Evolutionary conservation across 2,888 invertebrate species (phyloP), one percentile per base, ranked within the genome.

Genomic region (Protodeltote pygarga): DNA sequence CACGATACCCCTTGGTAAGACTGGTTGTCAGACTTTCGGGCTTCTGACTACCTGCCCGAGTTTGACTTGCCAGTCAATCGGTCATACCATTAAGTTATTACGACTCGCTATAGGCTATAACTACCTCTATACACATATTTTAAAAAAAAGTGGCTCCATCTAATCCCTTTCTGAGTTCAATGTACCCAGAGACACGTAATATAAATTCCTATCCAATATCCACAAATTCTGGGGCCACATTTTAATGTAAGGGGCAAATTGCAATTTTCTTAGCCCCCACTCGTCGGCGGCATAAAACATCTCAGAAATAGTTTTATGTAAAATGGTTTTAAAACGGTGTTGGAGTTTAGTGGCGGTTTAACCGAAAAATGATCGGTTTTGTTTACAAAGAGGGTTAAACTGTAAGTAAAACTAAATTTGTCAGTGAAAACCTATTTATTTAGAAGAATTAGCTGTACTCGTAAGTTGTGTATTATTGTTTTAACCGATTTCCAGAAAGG

Each of bases 141-240:
- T 6, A 3, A 13, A 33, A 50, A 41, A 29, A 5, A 14, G 5
- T 6, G 41, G 3, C 37, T 38, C 27, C 40, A 16, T 27, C 45
- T 58, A 41, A 58, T 38, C 40, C 13, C 23, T 39, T 21, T 8
- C 14, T 10, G 19, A 5, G 9, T 19, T 23, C 16, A 46, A 50
- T 17, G 39, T 25, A 21, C 70, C 55, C 70, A 60, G 74, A 73
- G 61, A 79, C 65, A 74, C 67, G 82, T 86, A 85, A 89, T 89
- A 90, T 90, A 92, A 91, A 90, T 90, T 90, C 89, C 83, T 69
- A 80, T 82, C 90, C 90, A 91, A 91, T 90, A 90, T 90, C 85
- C 90, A 91, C 91, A 91, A 91, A 91, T 91, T 89, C 78, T 70
- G 65, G 42, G 50, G 61, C 19, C 71, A 72, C 79, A 82, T 87